phyloP scores from a whole-genome alignment of 92 coral and sea anemone genomes.

The Palythoa heliodiscus region DNA sequence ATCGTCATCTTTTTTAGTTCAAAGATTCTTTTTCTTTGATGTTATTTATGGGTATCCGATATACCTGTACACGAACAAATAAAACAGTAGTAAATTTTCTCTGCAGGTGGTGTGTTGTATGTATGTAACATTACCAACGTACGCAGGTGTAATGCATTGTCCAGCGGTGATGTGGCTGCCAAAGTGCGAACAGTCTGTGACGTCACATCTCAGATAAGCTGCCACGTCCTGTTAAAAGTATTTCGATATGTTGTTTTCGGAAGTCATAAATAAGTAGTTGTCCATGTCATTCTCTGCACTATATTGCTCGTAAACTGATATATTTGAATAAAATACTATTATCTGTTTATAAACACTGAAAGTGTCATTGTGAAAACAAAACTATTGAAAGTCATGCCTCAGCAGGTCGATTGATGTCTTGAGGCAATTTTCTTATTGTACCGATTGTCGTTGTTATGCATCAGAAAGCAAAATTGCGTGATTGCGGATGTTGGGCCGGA shows the following conservation, averaged over 20 bases:
- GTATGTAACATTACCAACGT: background rate
- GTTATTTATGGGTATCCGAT: background rate
- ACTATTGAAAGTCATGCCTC: constrained; percentile 6
- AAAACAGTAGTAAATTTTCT: background rate
- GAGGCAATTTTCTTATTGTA: constrained; percentile 7
- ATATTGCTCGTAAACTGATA: background rate
- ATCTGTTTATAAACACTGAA: constrained; percentile 25
- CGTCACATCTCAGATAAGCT: background rate
- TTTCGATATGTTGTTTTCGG: background rate
- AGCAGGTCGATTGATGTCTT: constrained; percentile 15
- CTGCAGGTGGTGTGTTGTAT: background rate
- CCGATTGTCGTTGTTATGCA: constrained; percentile 1
- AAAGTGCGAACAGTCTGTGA: background rate
- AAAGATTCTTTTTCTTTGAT: background rate
- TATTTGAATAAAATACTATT: background rate
- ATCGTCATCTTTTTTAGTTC: background rate
- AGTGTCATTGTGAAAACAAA: background rate
- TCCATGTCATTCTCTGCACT: background rate
- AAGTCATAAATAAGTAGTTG: background rate
- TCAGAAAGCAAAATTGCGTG: constrained; percentile 8
- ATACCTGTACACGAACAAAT: background rate
- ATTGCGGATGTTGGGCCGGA: constrained; percentile 4
- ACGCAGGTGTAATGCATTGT: constrained; percentile 5
- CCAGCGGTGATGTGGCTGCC: background rate
- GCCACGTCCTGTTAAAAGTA: background rate